A percentile compares a stretch with the other conserved stretches of the same genome.
phyloP scores from a whole-genome alignment of 2,888 invertebrate species.

The Diachrysia chrysitis region DNA sequence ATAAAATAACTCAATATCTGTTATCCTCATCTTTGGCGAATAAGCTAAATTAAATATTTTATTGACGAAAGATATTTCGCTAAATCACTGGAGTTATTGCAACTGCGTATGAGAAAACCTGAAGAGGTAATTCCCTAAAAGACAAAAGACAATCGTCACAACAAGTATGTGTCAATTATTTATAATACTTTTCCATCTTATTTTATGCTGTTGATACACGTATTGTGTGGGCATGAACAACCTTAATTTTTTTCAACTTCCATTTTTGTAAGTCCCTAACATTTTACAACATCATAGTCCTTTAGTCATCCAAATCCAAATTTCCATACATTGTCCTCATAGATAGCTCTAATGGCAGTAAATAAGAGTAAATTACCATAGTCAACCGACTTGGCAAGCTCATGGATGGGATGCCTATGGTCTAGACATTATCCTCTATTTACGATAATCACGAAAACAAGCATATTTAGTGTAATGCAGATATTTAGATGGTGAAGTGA shows the following conservation, averaged over 20 bases:
- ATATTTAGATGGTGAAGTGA: not conserved
- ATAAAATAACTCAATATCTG: conserved; percentile 26
- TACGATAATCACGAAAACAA: not conserved
- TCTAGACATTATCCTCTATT: conserved; percentile 6
- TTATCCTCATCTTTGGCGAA: conserved; percentile 6
- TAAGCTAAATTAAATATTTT: conserved; percentile 5
- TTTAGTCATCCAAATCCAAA: not conserved
- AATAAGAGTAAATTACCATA: conserved; percentile 5
- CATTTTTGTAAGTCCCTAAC: not conserved
- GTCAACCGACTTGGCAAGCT: conserved; percentile 9
- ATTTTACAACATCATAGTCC: not conserved
- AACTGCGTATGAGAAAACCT: not conserved
- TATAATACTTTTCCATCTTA: not conserved
- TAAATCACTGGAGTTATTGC: not conserved
- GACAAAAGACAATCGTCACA: conserved; percentile 4
- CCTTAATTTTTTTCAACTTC: not conserved
- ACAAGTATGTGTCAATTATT: not conserved
- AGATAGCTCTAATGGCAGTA: not conserved
- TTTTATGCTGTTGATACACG: not conserved
- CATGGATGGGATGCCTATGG: conserved; percentile 1
- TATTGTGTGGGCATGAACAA: not conserved
- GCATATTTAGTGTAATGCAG: not conserved
- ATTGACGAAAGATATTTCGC: not conserved
- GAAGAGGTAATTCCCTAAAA: not conserved
- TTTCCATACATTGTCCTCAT: not conserved